Conservation (phyloP, 2,113 vertebrate species). For the Uria lomvia region DNA sequence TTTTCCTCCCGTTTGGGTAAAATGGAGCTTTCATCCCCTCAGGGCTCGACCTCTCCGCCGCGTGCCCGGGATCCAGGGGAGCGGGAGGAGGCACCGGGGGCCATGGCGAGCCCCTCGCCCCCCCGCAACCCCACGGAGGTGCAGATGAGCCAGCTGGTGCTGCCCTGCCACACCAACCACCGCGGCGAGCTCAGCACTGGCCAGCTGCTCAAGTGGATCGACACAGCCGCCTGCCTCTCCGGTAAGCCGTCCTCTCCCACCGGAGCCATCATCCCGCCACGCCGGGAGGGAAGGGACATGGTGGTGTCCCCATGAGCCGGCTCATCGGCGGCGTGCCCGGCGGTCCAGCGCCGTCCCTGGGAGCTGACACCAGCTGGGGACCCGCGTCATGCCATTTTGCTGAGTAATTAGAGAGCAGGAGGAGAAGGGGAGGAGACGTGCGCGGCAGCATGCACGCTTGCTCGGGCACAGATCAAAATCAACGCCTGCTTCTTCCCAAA, state of each 20-base stretch:
- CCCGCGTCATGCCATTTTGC: neutral
- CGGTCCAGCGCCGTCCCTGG: neutral
- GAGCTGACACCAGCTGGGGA: neutral
- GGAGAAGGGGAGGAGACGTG: neutral
- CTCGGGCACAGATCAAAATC: neutral
- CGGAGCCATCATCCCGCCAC: accelerated
- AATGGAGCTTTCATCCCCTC: accelerated
- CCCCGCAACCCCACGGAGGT: constrained; percentile 86
- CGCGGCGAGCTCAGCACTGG: constrained; percentile 85
- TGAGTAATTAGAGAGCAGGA: constrained; percentile 38
- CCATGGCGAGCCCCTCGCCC: constrained; percentile 8
- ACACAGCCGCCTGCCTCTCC: constrained; percentile 92
- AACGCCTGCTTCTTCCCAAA: neutral
- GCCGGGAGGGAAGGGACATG: neutral
- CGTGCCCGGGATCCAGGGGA: constrained; percentile 49
- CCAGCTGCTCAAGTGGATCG: constrained; percentile 98
- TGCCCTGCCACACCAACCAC: constrained; percentile 94
- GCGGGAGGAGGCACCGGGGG: neutral
- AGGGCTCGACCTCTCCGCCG: constrained; percentile 6
- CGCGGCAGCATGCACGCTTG: neutral
- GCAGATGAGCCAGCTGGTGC: constrained; percentile 96
- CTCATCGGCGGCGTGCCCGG: neutral
- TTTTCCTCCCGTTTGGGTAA: neutral
- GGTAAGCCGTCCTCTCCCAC: constrained; percentile 65
- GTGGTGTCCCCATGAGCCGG: neutral